Conservation (phyloP, 1,140 invertebrate genomes). For the Magallana angulata region DNA sequence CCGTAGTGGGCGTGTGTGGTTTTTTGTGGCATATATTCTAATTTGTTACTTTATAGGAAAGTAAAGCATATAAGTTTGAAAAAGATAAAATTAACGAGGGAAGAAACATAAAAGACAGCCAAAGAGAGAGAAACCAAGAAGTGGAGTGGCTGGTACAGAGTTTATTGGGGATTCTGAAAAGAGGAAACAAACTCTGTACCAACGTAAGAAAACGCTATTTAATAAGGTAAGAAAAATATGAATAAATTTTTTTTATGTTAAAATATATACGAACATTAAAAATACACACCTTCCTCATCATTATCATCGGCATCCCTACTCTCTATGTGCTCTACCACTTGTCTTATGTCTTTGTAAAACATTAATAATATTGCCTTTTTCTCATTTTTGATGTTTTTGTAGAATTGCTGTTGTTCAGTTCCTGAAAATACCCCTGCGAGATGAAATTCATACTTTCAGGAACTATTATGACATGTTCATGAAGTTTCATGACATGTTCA, state of each 20-base stretch:
- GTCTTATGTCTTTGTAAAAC: background rate
- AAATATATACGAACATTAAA: constrained; percentile 15
- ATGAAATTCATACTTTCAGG: background rate
- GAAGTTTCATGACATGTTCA: background rate
- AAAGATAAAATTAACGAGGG: too few relatives aligned
- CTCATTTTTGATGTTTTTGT: background rate
- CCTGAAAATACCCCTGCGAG: background rate
- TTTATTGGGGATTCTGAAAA: constrained; percentile 9
- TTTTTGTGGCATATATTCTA: too few relatives aligned
- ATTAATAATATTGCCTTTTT: background rate
- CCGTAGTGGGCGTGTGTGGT: too few relatives aligned
- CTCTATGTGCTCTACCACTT: background rate
- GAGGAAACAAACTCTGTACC: background rate
- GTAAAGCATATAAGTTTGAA: too few relatives aligned
- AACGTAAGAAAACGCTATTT: constrained; percentile 1
- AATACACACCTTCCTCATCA: background rate
- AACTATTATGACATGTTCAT: background rate
- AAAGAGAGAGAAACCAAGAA: background rate
- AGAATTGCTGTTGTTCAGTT: background rate
- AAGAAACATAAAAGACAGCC: background rate
- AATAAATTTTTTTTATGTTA: background rate
- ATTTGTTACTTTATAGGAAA: too few relatives aligned
- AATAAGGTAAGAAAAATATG: background rate
- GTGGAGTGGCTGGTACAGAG: background rate
- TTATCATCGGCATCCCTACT: background rate